phyloP scores from a whole-genome alignment of 2,797 vertebrate genomes.

The Cuniculus paca region DNA sequence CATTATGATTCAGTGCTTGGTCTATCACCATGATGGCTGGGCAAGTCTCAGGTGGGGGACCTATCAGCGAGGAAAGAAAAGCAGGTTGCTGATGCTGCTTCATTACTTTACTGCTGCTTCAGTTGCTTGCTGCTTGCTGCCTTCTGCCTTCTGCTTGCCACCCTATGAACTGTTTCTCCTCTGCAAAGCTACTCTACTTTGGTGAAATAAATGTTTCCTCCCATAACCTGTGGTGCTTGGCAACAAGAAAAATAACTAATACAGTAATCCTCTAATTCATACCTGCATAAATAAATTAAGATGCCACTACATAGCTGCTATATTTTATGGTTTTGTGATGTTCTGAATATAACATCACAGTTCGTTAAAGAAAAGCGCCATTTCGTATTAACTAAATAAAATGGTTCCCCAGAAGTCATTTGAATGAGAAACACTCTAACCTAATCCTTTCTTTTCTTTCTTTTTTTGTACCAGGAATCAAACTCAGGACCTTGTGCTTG shows the following conservation, averaged over 20 bases:
- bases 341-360: slow-evolving; percentile 5
- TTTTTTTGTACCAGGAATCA: too few species aligned
- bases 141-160: neutral
- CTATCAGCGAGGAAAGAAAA: neutral
- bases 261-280: slow-evolving; percentile 28
- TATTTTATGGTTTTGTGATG: neutral
- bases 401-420: neutral
- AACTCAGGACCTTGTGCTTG: too few species aligned
- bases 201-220: neutral
- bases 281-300: neutral
- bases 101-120: neutral
- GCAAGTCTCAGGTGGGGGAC: too few species aligned
- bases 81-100: neutral
- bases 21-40: too few species aligned
- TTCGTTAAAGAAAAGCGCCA: slow-evolving; percentile 6
- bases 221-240: neutral
- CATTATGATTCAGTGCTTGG: too few species aligned
- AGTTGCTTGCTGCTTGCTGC: neutral
- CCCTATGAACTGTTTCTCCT: neutral
- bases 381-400: slow-evolving; percentile 44
- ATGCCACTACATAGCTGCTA: neutral
- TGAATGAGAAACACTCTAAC: slow-evolving; percentile 16
- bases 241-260: neutral
- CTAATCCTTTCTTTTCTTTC: neutral
- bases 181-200: neutral